Base-by-base conservation (phyloP, 2,888 invertebrate species). In the Mayetiola destructor region DNA sequence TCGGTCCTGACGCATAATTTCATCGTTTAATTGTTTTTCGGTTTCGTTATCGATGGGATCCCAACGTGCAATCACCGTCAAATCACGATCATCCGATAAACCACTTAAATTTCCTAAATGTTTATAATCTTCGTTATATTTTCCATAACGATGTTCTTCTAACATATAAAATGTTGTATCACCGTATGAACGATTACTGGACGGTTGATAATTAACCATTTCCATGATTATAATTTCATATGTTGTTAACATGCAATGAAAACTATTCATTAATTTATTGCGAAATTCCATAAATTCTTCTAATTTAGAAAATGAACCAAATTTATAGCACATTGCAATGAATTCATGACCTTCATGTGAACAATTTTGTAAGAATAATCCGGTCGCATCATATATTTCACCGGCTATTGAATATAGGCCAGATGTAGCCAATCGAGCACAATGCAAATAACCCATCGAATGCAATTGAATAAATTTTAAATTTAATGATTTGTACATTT, bases 381-480 rank as follows among this genome's bases (percentile, higher is more conserved):
- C 75, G 12, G 91, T 86, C 55, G 81, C 77, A 56, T 87, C 84
- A 60, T 85, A 81, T 60, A 87, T 77, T 58, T 79, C 77, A 57
- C 82, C 76, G 16, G 88, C 85, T 20, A 83, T 75, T 1, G 80
- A 74, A 64, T 84, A 80, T 52, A 86, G 80, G 8, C 87, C 88
- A 37, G 81, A 79, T 9, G 85, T 77, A 20, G 84, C 77, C 58
- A 92, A 74, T 56, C 88, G 78, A 61, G 84, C 84, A 61, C 84
- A 80, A 72, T 88, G 85, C 60, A 87, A 74, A 75, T 88, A 89
- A 62, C 94, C 91, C 69, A 96, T 74, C 0, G 94, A 89, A 70
- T 94, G 91, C 67, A 93, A 76, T 73, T 94, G 94, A 63, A 95
- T 82, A 72, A 95, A 92, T 72, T 96, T 96, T 59, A 91, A 80